Base-by-base conservation (phyloP, 2,888 invertebrate species). In the Tethea ocularis region DNA sequence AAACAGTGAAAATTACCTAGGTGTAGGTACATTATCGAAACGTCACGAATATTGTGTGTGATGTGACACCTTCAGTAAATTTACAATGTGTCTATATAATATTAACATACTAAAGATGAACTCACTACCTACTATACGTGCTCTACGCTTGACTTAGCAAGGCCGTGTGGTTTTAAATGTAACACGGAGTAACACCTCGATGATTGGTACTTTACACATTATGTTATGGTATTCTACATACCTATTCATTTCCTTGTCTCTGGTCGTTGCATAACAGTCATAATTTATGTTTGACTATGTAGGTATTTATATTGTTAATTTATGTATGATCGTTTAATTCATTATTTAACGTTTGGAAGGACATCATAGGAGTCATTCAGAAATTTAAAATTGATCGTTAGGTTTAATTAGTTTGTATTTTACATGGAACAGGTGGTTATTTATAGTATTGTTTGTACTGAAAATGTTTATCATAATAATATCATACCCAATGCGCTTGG, bases 121-220 rank as follows among this genome's bases (percentile, higher is more conserved):
- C 46, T 57, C 33, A 4, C 1, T 29, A 57, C 46, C 61, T 62
- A 54, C 59, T 33, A n/a, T n/a, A n/a, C n/a, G n/a, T n/a, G 59
- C 58, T 38, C 56, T 56, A 51, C 54, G 57, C 52, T 54, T 29
- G 57, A 17, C 20, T 51, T 59, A 8, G 52, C 72, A 72, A 72
- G 72, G 72, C 64, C 67, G 58, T 41, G 59, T 60, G 60, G 68
- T 66, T 64, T 20, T 20, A 13, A 33, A 13, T 13, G 33, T 29
- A 41, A 41, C 41, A 46, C 20, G 13, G 3, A 3, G 33, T 29
- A 41, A 41, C 41, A 46, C 20, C 46, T 46, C 15, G 17, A 4
- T 46, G 46, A 20, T 46, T 20, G 20, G 10, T 46, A 20, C 46
- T 46, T 46, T 10, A 20, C n/a, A 46, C 46, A 46, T n/a, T n/a